Percentiles rank a stretch among this genome's conserved stretches.
Evolutionary conservation across 2,113 vertebrate genomes (phyloP).

Genomic region (Pantherophis guttatus): DNA sequence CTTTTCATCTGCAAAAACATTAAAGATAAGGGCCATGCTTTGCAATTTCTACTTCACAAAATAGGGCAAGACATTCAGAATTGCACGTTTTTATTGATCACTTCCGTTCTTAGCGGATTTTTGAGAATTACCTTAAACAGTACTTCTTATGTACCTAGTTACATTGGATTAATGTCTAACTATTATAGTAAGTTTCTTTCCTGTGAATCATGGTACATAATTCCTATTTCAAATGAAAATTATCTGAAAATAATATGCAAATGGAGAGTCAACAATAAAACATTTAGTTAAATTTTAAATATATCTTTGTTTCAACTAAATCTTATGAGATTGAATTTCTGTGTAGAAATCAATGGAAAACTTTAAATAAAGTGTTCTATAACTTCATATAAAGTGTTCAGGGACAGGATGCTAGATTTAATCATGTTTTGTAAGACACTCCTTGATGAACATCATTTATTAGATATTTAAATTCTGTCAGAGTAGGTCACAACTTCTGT

Average conservation of each 20-base stretch:
- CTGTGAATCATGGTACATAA: slow-evolving; percentile 53
- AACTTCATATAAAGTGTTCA: background rate
- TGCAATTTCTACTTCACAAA: slow-evolving; percentile 43
- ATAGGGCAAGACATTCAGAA: slow-evolving; percentile 53
- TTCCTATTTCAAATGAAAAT: slow-evolving; percentile 63
- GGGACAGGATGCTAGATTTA: slow-evolving; percentile 10
- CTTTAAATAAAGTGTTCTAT: background rate
- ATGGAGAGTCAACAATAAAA: slow-evolving; percentile 23
- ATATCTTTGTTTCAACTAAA: slow-evolving; percentile 58
- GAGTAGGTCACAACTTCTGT: background rate
- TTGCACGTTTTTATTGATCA: slow-evolving; percentile 49
- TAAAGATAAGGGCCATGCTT: slow-evolving; percentile 50
- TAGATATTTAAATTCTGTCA: slow-evolving; percentile 7
- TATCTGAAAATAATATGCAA: slow-evolving; percentile 66
- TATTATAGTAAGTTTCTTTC: slow-evolving; percentile 45
- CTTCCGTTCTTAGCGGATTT: slow-evolving; percentile 46
- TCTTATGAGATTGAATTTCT: slow-evolving; percentile 46
- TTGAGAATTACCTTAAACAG: slow-evolving; percentile 48
- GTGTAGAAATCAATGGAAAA: background rate
- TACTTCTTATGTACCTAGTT: slow-evolving; percentile 58
- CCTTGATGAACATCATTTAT: slow-evolving; percentile 41
- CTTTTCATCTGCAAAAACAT: slow-evolving; percentile 44
- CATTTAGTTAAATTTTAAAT: slow-evolving; percentile 49
- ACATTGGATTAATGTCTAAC: slow-evolving; percentile 55
- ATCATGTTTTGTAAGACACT: slow-evolving; percentile 51